Conservation (phyloP, 2,113 vertebrate genomes). For the Campylomormyrus tamandua region DNA sequence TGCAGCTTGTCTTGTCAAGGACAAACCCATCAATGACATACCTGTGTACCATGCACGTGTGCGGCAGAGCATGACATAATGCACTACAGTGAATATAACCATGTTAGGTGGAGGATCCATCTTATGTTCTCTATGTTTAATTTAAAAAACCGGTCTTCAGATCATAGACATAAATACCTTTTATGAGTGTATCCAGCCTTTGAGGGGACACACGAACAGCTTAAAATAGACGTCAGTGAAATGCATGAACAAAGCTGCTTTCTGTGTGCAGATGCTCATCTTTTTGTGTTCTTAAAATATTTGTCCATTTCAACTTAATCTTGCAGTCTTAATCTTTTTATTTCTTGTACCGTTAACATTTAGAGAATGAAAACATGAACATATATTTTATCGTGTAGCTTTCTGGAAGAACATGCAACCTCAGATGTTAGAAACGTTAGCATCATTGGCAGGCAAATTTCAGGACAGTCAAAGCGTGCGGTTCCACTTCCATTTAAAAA, state of each 20-base stretch:
- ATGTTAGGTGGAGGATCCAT: not conserved
- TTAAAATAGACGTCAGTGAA: not conserved
- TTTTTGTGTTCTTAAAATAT: not conserved
- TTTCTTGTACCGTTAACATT: not conserved
- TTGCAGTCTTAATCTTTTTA: not conserved
- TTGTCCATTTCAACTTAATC: not conserved
- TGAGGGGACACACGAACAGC: not conserved
- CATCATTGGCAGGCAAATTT: not conserved
- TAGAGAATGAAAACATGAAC: not conserved
- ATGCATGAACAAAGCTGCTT: not conserved
- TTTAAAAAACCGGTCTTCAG: not conserved
- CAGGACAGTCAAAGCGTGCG: not conserved
- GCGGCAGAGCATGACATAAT: not conserved
- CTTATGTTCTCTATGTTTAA: not conserved
- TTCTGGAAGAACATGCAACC: not conserved
- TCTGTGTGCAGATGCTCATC: not conserved
- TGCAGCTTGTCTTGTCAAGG: conserved; percentile 18
- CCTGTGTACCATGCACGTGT: not conserved
- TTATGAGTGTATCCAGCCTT: not conserved
- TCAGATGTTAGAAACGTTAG: not conserved
- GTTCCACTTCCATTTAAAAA: not conserved
- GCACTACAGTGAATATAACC: not conserved
- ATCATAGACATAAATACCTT: not conserved
- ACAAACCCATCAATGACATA: not conserved
- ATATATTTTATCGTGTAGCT: not conserved